Base-by-base conservation (phyloP, 2,113 vertebrate species). In the Platycercus adscitus region DNA sequence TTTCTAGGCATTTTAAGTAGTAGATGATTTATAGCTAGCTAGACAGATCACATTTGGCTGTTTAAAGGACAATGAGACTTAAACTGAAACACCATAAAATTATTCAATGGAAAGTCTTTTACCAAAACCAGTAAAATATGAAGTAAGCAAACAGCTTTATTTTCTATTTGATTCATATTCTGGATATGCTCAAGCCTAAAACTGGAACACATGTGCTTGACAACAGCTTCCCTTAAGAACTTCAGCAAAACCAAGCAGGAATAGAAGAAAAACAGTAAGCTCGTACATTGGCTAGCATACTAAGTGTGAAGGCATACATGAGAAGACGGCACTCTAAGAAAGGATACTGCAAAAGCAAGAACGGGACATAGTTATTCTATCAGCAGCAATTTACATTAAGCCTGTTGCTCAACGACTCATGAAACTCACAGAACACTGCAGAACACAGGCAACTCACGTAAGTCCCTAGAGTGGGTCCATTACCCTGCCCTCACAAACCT, bases 391-490 rank as follows among this genome's bases (percentile, higher is more conserved):
- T 75, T 64, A 80, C 43, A 70, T 56, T 20, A 78, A 80, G n/a
- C 4, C 49, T 60, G 55, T 17, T 69, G 37, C 47, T 64, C 12
- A 13, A 46, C 1, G 1, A n/a, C 61, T 65, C 35, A 64, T 56
- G 12, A 73, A 86, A 63, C n/a, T 72, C 33, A 17, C 2, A 10
- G 35, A 26, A 10, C 29, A 29, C 41, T 19, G 18, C 33, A 72
- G 47, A 49, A 73, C 3, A 35, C 7, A 29, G 9, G 14, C 18
- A 37, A 82, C 29, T 52, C 5, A 1, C 2, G 0, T 14, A 58
- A 24, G 66, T 28, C 71, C 17, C 18, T 43, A 31, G 35, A 47
- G 20, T 7, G 3, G 14, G 61, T 55, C 44, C 52, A 49, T 46
- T 17, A 52, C 39, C 50, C 69, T 64, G 28, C 50, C 28, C 44